These are phyloP conservation scores for Eupithecia abbreviata DNA, from an alignment of 2,888 invertebrate genomes.

Conservation along the genomic window DNA sequence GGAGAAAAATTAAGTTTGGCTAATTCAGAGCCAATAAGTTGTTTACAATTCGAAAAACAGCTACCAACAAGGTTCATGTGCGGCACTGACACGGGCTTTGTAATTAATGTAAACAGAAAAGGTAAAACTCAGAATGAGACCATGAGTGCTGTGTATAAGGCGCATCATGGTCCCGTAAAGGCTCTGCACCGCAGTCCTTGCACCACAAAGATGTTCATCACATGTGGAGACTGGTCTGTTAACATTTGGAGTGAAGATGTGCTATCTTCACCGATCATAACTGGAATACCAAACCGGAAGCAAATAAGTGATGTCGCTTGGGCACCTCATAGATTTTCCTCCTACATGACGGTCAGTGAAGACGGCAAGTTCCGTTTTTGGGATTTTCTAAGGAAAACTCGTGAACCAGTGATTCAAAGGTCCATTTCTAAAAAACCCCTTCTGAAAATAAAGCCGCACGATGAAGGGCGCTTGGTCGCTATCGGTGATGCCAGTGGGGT, in stretches of 20 bases:
- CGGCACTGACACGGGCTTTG: conserved; percentile 66
- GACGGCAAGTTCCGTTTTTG: conserved; percentile 90
- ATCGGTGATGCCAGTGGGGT: conserved; percentile 87
- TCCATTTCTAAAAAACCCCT: conserved; percentile 82
- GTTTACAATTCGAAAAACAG: conserved; percentile 87
- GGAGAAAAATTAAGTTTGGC: conserved; percentile 73
- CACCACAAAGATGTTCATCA: conserved; percentile 86
- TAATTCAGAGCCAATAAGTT: conserved; percentile 83
- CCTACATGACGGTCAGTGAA: conserved; percentile 59
- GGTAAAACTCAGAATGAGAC: conserved; percentile 85
- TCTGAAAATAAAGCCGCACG: conserved; percentile 85
- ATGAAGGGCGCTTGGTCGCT: conserved; percentile 84
- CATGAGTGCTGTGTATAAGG: conserved; percentile 83
- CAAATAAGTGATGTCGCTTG: conserved; percentile 61
- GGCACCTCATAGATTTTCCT: conserved; percentile 68
- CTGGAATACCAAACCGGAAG: conserved; percentile 54
- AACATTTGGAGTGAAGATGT: conserved; percentile 87
- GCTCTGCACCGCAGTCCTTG: conserved; percentile 86
- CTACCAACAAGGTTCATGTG: conserved; percentile 84
- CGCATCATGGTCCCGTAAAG: conserved; percentile 82
- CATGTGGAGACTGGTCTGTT: conserved; percentile 86
- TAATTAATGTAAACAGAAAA: conserved; percentile 86
- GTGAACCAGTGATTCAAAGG: conserved; percentile 85
- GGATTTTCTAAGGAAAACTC: conserved; percentile 89
- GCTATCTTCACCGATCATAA: conserved; percentile 70